Percentiles rank a stretch among this genome's conserved stretches.
Conservation (phyloP, 2,888 invertebrate species). For the Anoplius nigerrimus region DNA sequence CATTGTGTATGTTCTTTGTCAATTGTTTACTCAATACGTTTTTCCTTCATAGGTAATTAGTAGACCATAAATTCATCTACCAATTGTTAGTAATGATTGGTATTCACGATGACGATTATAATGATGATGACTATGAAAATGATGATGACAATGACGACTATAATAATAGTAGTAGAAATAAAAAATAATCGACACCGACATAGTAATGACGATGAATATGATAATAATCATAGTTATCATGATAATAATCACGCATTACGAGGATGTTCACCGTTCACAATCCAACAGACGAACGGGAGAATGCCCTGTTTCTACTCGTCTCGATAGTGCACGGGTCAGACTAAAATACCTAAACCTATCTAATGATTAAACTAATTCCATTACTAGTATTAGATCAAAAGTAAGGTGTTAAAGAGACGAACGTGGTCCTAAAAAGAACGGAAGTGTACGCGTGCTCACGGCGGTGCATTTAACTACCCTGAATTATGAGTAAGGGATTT, state of each 20-base stretch:
- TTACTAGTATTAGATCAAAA: constrained; percentile 57
- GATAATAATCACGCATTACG: constrained; percentile 47
- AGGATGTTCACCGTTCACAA: constrained; percentile 63
- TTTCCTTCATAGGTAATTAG: constrained; percentile 33
- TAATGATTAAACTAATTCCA: constrained; percentile 61
- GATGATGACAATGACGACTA: constrained; percentile 19
- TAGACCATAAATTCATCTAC: constrained; percentile 52
- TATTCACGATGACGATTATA: constrained; percentile 32
- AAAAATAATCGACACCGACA: constrained; percentile 25
- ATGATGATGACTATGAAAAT: constrained; percentile 26
- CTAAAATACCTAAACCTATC: constrained; percentile 68
- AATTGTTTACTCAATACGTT: constrained; percentile 29
- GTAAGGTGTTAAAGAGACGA: constrained; percentile 62
- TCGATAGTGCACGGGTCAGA: constrained; percentile 61
- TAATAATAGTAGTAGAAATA: constrained; percentile 23
- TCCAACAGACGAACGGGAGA: constrained; percentile 66
- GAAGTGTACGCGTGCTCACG: constrained; percentile 36
- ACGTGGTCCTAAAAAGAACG: constrained; percentile 61
- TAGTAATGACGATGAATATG: constrained; percentile 20
- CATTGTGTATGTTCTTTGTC: constrained; percentile 33
- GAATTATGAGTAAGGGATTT: neutral
- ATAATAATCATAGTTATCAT: constrained; percentile 24
- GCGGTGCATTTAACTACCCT: neutral
- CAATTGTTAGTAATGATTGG: constrained; percentile 11
- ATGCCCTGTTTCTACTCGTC: constrained; percentile 65